These are phyloP conservation scores for Perithous albicinctus DNA, from an alignment of 2,888 invertebrate species.

Conservation along the genomic window DNA sequence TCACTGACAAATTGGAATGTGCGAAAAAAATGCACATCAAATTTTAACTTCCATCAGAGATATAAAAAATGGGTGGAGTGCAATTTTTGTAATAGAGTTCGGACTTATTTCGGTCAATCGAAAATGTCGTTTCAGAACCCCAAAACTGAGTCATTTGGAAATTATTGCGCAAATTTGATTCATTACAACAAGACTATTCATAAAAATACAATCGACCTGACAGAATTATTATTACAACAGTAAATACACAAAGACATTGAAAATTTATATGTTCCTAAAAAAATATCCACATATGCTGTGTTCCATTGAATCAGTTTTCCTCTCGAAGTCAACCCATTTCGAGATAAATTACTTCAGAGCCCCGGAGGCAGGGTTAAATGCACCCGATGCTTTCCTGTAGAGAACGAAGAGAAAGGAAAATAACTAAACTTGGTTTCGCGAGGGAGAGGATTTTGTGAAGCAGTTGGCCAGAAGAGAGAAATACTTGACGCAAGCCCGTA, in stretches of 20 bases:
- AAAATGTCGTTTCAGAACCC: no score
- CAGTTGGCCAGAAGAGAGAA: neutral
- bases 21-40: no score
- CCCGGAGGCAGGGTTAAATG: constrained; percentile 13
- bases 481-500: constrained; percentile 16
- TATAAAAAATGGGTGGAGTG: no score
- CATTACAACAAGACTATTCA: neutral
- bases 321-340: constrained; percentile 13
- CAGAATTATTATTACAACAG: neutral
- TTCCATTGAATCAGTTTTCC: neutral
- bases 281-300: neutral
- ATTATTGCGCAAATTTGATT: neutral
- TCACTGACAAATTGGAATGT: no score
- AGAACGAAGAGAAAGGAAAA: constrained; percentile 31
- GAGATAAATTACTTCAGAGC: constrained; percentile 1
- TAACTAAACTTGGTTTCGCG: constrained; percentile 17
- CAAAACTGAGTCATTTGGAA: no score
- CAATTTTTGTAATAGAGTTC: no score
- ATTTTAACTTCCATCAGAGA: no score
- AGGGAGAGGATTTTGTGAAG: neutral
- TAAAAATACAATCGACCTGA: neutral
- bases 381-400: neutral
- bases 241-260: neutral
- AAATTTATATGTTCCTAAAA: neutral
- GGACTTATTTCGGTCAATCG: no score